Conservation (phyloP, 1,140 invertebrate genomes). For the Hypothenemus hampei region DNA sequence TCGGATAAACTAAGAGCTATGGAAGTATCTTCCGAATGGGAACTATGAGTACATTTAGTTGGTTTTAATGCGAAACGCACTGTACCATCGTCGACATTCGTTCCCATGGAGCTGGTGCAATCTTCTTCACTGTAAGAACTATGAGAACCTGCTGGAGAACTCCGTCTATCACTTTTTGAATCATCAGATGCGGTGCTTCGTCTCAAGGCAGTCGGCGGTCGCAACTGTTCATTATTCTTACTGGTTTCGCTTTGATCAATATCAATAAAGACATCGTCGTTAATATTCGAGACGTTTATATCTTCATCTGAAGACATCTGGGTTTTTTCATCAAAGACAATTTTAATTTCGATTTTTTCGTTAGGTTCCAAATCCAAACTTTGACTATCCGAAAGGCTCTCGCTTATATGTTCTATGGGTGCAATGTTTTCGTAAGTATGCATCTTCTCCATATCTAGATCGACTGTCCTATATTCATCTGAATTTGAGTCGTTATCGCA, state of each 20-base stretch:
- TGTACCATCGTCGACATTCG: slow-evolving; percentile 67
- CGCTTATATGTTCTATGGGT: slow-evolving; percentile 36
- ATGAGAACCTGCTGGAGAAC: slow-evolving; percentile 53
- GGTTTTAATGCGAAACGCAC: slow-evolving; percentile 70
- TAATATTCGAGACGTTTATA: slow-evolving; percentile 50
- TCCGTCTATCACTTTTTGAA: slow-evolving; percentile 40
- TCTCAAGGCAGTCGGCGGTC: slow-evolving; percentile 41
- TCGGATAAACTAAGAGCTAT: slow-evolving; percentile 77
- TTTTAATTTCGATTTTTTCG: slow-evolving; percentile 43
- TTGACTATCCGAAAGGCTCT: slow-evolving; percentile 43
- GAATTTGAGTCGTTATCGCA: slow-evolving; percentile 45
- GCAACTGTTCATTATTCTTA: slow-evolving; percentile 35
- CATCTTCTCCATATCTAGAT: slow-evolving; percentile 43
- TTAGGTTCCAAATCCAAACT: slow-evolving; percentile 39
- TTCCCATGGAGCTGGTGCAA: slow-evolving; percentile 53
- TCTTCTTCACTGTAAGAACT: slow-evolving; percentile 66
- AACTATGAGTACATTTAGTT: slow-evolving; percentile 69
- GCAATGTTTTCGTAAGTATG: slow-evolving; percentile 44
- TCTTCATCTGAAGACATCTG: slow-evolving; percentile 60
- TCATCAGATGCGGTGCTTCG: slow-evolving; percentile 43
- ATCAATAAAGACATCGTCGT: slow-evolving; percentile 59
- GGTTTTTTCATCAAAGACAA: slow-evolving; percentile 49
- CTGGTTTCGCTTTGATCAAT: slow-evolving; percentile 29
- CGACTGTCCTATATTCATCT: slow-evolving; percentile 55
- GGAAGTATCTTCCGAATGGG: slow-evolving; percentile 77